Conservation (phyloP, 2,888 invertebrate genomes). For the Ophion slaviceki region DNA sequence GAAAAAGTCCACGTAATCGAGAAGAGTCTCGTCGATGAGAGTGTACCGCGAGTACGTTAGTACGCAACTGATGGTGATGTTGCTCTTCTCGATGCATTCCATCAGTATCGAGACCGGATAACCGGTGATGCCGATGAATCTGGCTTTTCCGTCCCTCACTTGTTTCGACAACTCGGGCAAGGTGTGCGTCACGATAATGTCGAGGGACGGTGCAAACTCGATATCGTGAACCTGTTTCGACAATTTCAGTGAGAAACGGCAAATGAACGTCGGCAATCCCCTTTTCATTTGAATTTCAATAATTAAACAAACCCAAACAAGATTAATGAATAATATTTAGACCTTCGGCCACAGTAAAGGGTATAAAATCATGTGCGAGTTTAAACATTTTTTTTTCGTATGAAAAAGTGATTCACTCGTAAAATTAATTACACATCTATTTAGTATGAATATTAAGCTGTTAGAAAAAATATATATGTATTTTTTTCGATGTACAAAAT, state of each 20-base stretch:
- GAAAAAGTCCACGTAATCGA: slow-evolving; percentile 90
- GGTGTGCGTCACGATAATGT: slow-evolving; percentile 93
- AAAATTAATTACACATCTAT: too few relatives aligned
- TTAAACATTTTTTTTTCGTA: too few relatives aligned
- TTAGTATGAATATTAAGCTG: too few relatives aligned
- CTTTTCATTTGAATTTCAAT: background rate
- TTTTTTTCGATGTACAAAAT: too few relatives aligned
- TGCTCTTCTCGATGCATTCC: slow-evolving; percentile 88
- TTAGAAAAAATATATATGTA: too few relatives aligned
- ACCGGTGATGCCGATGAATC: slow-evolving; percentile 93
- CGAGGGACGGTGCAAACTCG: slow-evolving; percentile 92
- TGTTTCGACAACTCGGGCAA: slow-evolving; percentile 92
- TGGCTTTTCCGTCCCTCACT: slow-evolving; percentile 89
- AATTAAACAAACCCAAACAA: too few relatives aligned
- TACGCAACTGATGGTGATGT: slow-evolving; percentile 88
- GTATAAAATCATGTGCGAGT: too few relatives aligned
- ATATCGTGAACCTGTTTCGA: slow-evolving; percentile 93
- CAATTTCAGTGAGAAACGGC: background rate
- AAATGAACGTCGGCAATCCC: background rate
- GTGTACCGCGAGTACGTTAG: slow-evolving; percentile 93
- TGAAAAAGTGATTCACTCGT: too few relatives aligned
- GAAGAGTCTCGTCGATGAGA: slow-evolving; percentile 91
- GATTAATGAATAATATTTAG: too few relatives aligned
- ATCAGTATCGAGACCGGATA: slow-evolving; percentile 92
- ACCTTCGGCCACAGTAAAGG: background rate